Conservation (phyloP, 2,797 vertebrate genomes). For the Oophaga sylvatica region DNA sequence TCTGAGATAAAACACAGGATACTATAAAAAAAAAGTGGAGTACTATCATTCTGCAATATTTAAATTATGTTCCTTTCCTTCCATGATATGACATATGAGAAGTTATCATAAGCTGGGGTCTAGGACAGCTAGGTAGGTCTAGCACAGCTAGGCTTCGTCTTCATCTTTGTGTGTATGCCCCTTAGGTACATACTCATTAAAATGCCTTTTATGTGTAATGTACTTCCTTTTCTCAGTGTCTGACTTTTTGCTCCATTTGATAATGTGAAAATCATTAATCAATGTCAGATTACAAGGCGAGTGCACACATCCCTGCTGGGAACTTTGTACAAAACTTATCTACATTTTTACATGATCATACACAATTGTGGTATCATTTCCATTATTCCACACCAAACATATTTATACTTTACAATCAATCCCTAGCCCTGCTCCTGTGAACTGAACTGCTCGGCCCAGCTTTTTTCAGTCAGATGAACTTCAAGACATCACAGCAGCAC, state of each 20-base stretch:
- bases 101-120: not conserved
- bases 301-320: not conserved
- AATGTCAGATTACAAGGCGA: not conserved
- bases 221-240: not conserved
- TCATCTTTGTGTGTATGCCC: not conserved
- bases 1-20: not conserved
- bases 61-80: not conserved
- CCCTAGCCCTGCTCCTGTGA: not conserved
- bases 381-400: not conserved
- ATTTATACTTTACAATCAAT: not conserved
- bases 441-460: not conserved
- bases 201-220: not conserved
- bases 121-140: not conserved
- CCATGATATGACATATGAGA: not conserved
- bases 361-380: not conserved
- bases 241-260: not conserved
- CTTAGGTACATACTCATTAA: not conserved
- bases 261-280: not conserved
- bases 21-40: not conserved
- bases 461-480: not conserved
- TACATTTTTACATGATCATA: not conserved
- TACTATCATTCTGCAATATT: not conserved
- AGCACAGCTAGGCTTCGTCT: not conserved
- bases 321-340: not conserved
- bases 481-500: not conserved